Evolutionary conservation across 1,140 invertebrate species (phyloP).

Genomic region (Drosophila sechellia): DNA sequence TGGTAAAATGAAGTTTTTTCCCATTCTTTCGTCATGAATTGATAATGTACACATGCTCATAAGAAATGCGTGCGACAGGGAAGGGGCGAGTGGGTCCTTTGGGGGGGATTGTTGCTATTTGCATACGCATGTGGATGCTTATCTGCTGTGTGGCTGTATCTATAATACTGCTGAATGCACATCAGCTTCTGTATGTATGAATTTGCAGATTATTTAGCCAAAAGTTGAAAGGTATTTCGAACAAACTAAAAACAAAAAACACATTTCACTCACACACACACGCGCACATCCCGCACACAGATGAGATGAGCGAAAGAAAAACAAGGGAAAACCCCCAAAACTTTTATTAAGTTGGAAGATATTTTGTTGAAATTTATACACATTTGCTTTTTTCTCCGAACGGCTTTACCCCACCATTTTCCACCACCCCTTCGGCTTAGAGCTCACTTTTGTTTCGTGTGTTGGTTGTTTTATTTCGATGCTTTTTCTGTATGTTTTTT

Average conservation of each 20-base stretch:
- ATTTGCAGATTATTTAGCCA: slow-evolving; percentile 78
- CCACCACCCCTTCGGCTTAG: slow-evolving; percentile 26
- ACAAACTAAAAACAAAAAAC: slow-evolving; percentile 48
- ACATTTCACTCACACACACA: slow-evolving; percentile 8
- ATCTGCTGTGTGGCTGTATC: slow-evolving; percentile 45
- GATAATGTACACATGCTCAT: slow-evolving; percentile 82
- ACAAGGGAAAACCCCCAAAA: slow-evolving; percentile 63
- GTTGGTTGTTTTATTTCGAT: slow-evolving; percentile 30
- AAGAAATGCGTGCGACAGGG: slow-evolving; percentile 48
- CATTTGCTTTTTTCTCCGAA: slow-evolving; percentile 65
- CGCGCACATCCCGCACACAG: not conserved
- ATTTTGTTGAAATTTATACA: slow-evolving; percentile 83
- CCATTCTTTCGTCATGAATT: slow-evolving; percentile 78
- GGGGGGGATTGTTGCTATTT: slow-evolving; percentile 59
- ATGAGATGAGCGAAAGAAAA: slow-evolving; percentile 50
- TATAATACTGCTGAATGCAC: slow-evolving; percentile 59
- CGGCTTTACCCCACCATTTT: not conserved
- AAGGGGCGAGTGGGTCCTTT: not conserved
- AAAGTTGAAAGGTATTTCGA: slow-evolving; percentile 78
- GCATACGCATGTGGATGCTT: slow-evolving; percentile 61
- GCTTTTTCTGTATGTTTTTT: slow-evolving; percentile 35
- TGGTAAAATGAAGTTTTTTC: slow-evolving; percentile 80
- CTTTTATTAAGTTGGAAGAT: slow-evolving; percentile 82
- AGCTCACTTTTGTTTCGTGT: slow-evolving; percentile 42
- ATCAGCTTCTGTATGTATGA: slow-evolving; percentile 55